These are phyloP conservation scores for Catajapyx aquilonaris DNA, from an alignment of 1,140 invertebrate species.

Conservation along the genomic window DNA sequence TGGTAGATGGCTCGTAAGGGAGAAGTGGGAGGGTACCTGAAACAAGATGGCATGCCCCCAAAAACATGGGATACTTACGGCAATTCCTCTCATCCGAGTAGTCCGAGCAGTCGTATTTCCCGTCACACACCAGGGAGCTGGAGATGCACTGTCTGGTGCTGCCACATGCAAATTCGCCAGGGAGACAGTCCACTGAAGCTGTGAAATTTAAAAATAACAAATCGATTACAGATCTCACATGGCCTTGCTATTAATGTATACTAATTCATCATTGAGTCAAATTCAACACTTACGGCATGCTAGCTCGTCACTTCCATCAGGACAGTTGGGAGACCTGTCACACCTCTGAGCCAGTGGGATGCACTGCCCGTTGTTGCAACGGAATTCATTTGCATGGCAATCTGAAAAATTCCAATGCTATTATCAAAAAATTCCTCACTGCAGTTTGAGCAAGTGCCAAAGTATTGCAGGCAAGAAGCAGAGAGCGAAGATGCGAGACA, in stretches of 20 bases:
- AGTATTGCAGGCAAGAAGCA: not conserved
- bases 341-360: slow-evolving; percentile 25
- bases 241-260: not conserved
- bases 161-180: slow-evolving; percentile 30
- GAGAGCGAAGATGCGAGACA: not conserved
- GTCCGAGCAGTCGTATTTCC: slow-evolving; percentile 39
- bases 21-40: no score
- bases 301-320: slow-evolving; percentile 47
- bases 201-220: slow-evolving; percentile 1
- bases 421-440: not conserved
- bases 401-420: slow-evolving; percentile 9
- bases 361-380: slow-evolving; percentile 23
- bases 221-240: slow-evolving; percentile 1
- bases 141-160: slow-evolving; percentile 32
- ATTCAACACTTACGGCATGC: slow-evolving; percentile 30
- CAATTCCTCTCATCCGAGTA: slow-evolving; percentile 45
- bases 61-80: slow-evolving; percentile 26
- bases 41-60: no score
- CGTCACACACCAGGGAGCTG: slow-evolving; percentile 28
- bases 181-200: slow-evolving; percentile 18
- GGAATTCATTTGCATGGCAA: slow-evolving; percentile 23
- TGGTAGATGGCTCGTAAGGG: no score
- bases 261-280: slow-evolving; percentile 5
- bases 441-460: no score
- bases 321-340: slow-evolving; percentile 40